A percentile compares a stretch with the other conserved stretches of the same genome.
Conservation (phyloP, 2,113 vertebrate species). For the Cyprinodon brontotheroides region DNA sequence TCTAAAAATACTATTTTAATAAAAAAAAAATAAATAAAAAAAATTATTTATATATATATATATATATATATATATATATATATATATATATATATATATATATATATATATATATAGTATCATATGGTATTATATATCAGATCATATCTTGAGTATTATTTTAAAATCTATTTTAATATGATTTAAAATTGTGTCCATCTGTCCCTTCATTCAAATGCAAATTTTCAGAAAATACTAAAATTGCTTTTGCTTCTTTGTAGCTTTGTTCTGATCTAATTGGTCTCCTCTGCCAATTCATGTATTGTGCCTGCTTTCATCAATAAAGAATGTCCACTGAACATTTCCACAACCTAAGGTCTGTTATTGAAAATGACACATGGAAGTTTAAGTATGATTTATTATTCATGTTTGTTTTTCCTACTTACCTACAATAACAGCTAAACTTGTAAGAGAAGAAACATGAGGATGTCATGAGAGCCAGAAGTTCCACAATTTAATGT, state of each 20-base stretch:
- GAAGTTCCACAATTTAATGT: not conserved
- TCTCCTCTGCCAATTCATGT: not conserved
- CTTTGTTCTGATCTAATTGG: not conserved
- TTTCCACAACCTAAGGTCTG: not conserved
- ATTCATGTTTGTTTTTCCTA: not conserved
- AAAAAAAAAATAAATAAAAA: no score
- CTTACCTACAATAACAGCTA: not conserved
- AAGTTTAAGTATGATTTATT: not conserved
- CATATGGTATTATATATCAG: not conserved
- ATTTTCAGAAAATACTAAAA: conserved; percentile 10
- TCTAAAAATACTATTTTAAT: conserved; percentile 1
- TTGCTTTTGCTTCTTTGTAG: conserved; percentile 1
- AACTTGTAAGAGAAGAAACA: not conserved
- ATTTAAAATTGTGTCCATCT: not conserved
- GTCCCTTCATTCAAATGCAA: conserved; percentile 19
- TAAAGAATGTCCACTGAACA: not conserved
- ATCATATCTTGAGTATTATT: not conserved
- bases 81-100: no score
- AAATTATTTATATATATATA: no score
- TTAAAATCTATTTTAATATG: no score
- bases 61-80: no score
- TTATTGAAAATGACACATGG: not conserved
- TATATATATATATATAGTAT: no score
- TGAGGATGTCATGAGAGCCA: not conserved
- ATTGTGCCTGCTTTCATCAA: not conserved